These are phyloP conservation scores for Scopus umbretta DNA, from an alignment of 2,113 vertebrate genomes.

Conservation along the genomic window DNA sequence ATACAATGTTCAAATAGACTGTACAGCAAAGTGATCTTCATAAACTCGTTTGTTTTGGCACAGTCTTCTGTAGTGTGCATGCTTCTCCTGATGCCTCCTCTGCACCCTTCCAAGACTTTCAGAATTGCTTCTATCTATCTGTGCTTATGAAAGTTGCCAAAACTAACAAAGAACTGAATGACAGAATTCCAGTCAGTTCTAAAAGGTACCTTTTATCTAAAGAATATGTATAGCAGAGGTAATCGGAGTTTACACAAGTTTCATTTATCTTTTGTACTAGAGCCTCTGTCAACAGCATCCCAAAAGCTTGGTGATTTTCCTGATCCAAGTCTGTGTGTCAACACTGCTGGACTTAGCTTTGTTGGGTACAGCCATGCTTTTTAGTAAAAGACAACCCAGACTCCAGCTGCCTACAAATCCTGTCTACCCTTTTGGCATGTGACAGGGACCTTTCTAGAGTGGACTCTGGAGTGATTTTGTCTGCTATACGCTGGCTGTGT, in stretches of 20 bases:
- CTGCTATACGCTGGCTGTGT: background rate
- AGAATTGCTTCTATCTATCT: background rate
- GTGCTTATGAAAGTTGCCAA: background rate
- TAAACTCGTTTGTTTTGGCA: slow-evolving; percentile 43
- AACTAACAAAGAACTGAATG: background rate
- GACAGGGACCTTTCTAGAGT: background rate
- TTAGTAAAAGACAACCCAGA: background rate
- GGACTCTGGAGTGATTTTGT: background rate
- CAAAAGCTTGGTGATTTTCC: background rate
- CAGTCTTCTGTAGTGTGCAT: background rate
- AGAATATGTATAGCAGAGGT: background rate
- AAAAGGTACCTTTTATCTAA: background rate
- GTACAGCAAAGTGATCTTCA: background rate
- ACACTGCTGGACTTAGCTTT: background rate
- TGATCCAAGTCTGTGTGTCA: background rate
- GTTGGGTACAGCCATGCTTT: background rate
- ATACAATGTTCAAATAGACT: slow-evolving; percentile 31
- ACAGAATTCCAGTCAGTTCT: background rate
- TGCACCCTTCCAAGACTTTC: background rate
- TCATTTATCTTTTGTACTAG: background rate
- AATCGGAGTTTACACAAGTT: background rate
- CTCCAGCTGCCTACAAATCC: background rate
- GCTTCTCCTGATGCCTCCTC: slow-evolving; percentile 3
- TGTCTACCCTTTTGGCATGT: background rate
- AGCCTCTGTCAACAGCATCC: background rate